Percentiles rank a stretch among this genome's conserved stretches.
phyloP scores from a whole-genome alignment of 2,113 vertebrate species.

The zebrafish (Danio rerio) region DNA sequence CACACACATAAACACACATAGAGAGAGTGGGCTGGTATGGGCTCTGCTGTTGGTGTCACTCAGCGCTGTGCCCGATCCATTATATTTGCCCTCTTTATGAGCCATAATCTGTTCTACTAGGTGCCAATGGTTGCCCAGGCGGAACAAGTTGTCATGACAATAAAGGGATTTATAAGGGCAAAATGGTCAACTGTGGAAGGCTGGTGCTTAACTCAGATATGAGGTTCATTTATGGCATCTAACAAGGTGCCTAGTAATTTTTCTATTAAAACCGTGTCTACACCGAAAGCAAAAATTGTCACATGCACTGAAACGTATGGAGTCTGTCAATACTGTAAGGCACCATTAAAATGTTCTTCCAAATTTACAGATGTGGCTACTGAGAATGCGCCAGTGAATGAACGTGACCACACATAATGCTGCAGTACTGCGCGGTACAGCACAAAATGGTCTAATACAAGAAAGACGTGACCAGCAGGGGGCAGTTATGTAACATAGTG shows the following conservation, averaged over 20 bases:
- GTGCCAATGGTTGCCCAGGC: conserved; percentile 45
- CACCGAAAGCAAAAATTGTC: no score
- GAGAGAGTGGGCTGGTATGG: conserved; percentile 45
- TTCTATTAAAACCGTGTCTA: no score
- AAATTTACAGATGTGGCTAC: no score
- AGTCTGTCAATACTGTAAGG: no score
- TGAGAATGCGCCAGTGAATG: no score
- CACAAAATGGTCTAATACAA: no score
- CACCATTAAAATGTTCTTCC: no score
- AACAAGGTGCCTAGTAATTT: background rate
- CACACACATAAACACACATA: conserved; percentile 54
- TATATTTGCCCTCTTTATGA: conserved; percentile 61
- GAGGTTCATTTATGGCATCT: background rate
- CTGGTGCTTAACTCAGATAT: background rate
- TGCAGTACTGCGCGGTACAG: no score
- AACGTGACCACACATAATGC: no score
- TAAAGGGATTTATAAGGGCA: conserved; percentile 56
- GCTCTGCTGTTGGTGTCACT: conserved; percentile 62
- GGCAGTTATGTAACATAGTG: no score
- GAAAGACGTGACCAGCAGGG: no score
- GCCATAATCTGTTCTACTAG: conserved; percentile 65
- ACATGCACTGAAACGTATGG: no score
- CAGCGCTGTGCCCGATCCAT: conserved; percentile 63
- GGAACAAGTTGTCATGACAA: conserved; percentile 43
- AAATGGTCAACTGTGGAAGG: conserved; percentile 44